Evolutionary conservation across 2,113 vertebrate genomes (phyloP), one percentile per base, ranked within the genome.

Genomic region (Ibidorhyncha struthersii): DNA sequence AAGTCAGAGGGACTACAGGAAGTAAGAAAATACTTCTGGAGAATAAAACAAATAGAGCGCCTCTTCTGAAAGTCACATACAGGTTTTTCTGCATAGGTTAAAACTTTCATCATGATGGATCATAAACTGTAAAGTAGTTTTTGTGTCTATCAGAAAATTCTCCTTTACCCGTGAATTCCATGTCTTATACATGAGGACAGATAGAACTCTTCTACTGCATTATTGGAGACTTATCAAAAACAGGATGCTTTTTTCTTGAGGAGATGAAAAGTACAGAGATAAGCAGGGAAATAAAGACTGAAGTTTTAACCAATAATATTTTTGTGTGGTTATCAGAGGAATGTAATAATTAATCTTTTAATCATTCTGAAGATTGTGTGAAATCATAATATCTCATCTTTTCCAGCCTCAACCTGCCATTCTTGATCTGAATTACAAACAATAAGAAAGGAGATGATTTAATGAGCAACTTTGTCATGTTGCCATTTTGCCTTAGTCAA

Each of bases 251-350:
- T 97, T 92, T 96, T 82, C 83, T 88, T 94, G 45, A 82, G 85
- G 94, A 97, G 95, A 97, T 97, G 95, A 96, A 97, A 97, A 96
- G 94, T 82, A 95, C 41, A 96, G 89, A 96, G 92, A 97, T 96
- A 93, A 97, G 88, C 59, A 90, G 53, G 77, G 76, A 97, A 95
- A 97, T 96, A 97, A 97, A 97, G 95, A 94, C 90, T 61, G 90
- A 73, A 94, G 89, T 82, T 96, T 96, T 76, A 97, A 96, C 94
- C 93, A 96, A 96, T 94, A 94, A 90, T 85, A 97, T 95, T 97
- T 97, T 97, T 96, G 86, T 92, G 95, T 96, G 94, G 95, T 97
- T 97, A 97, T 94, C 94, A 96, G 96, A 97, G 93, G 97, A 97
- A 97, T 96, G 94, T 63, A 97, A 97, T 94, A 97, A 97, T 96